phyloP scores from a whole-genome alignment of 2,797 vertebrate species.

The Semotilus atromaculatus region DNA sequence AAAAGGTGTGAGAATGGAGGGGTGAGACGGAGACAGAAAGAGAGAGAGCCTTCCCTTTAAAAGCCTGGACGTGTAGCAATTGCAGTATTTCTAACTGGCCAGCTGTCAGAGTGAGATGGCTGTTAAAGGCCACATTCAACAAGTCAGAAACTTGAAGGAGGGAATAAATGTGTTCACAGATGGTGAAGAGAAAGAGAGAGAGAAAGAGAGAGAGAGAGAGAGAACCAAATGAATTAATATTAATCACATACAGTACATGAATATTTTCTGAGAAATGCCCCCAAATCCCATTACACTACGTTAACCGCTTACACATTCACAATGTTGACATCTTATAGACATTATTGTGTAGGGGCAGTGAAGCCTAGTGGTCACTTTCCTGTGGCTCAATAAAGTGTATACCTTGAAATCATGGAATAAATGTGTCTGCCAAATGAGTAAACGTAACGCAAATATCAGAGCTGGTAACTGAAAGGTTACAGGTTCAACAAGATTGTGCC shows the following conservation, averaged over 20 bases:
- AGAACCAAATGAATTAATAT: not conserved
- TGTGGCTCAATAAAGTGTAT: not conserved
- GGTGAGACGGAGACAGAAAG: conserved; percentile 19
- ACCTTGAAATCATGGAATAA: not conserved
- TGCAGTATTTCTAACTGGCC: conserved; percentile 49
- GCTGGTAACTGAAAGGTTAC: not conserved
- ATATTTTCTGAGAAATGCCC: not conserved
- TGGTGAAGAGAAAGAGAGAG: not conserved
- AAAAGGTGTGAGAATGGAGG: conserved; percentile 35
- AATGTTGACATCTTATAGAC: not conserved
- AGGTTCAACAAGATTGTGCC: not conserved
- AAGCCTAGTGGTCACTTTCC: not conserved
- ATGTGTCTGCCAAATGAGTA: not conserved
- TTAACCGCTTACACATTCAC: not conserved
- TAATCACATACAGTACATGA: not conserved
- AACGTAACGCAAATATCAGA: not conserved
- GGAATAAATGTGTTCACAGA: conserved; percentile 26
- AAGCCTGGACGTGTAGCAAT: conserved; percentile 37
- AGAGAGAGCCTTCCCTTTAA: conserved; percentile 38
- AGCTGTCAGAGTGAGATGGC: conserved; percentile 43
- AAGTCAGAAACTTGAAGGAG: conserved; percentile 24
- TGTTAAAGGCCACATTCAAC: conserved; percentile 47
- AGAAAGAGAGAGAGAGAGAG: not conserved
- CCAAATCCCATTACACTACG: not conserved
- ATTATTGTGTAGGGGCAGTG: not conserved